Evolutionary conservation across 2,888 invertebrate species (phyloP).

Genomic region (Alloscopus bannaensis): DNA sequence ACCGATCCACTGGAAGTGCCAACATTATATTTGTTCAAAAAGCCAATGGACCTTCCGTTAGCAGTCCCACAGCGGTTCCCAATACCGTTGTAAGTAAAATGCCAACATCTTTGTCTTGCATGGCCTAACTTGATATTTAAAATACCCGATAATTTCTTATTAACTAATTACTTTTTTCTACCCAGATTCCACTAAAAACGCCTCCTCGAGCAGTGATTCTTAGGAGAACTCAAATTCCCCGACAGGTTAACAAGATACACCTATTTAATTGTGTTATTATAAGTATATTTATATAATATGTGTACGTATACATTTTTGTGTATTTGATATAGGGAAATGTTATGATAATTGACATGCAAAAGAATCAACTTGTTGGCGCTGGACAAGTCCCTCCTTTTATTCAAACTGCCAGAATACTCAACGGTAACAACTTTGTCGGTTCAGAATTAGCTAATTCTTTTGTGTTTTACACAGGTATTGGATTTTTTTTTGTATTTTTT

Average conservation of each 20-base stretch:
- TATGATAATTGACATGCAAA: slow-evolving; percentile 70
- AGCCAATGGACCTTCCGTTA: slow-evolving; percentile 48
- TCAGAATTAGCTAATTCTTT: not conserved
- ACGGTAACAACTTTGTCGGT: slow-evolving; percentile 44
- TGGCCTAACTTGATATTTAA: no score
- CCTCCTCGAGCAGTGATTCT: slow-evolving; percentile 70
- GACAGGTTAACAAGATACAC: no score
- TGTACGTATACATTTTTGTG: no score
- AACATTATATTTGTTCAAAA: slow-evolving; percentile 71
- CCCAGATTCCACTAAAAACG: slow-evolving; percentile 64
- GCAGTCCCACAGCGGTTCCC: slow-evolving; percentile 10
- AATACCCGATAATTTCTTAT: no score
- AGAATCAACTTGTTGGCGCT: slow-evolving; percentile 65
- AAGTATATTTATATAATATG: no score
- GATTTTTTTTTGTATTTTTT: slow-evolving; percentile 9
- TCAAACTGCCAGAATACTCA: slow-evolving; percentile 70
- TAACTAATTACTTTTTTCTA: no score
- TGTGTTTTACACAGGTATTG: not conserved
- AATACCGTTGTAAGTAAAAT: slow-evolving; percentile 36
- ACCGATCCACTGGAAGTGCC: slow-evolving; percentile 52
- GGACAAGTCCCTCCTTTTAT: slow-evolving; percentile 67
- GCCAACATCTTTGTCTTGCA: not conserved
- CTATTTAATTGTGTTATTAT: no score
- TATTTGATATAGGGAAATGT: slow-evolving; percentile 62
- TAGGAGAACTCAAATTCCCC: slow-evolving; percentile 67